Evolutionary conservation across 2,797 vertebrate genomes (phyloP).

Genomic region (Pantherophis alleghaniensis): DNA sequence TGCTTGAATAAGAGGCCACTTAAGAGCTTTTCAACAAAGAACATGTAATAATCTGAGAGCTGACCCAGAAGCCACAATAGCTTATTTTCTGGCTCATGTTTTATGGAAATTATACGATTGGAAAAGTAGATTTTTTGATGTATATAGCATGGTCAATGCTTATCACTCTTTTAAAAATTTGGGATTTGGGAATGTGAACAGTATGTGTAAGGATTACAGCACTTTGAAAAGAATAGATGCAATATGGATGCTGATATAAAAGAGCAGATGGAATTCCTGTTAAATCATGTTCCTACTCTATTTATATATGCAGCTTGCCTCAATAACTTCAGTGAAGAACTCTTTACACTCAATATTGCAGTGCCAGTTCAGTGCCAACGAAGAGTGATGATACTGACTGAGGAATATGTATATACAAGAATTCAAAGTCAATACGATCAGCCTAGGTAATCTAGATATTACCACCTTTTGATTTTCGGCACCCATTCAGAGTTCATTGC

Average conservation of each 20-base stretch:
- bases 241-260: background rate
- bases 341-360: background rate
- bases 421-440: background rate
- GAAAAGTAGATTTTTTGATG: background rate
- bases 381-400: background rate
- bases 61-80: background rate
- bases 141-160: background rate
- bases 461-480: background rate
- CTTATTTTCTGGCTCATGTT: background rate
- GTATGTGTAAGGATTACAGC: background rate
- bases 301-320: background rate
- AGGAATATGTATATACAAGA: background rate
- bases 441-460: background rate
- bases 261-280: background rate
- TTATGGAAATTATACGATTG: background rate
- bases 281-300: background rate
- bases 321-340: background rate
- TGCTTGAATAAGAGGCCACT: background rate
- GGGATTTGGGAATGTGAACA: background rate
- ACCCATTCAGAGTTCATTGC: background rate
- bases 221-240: background rate
- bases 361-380: background rate
- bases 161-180: background rate
- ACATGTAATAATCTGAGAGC: background rate
- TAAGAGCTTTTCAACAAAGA: background rate